phyloP scores from a whole-genome alignment of 1,140 invertebrate genomes.

The Bombus confusus region DNA sequence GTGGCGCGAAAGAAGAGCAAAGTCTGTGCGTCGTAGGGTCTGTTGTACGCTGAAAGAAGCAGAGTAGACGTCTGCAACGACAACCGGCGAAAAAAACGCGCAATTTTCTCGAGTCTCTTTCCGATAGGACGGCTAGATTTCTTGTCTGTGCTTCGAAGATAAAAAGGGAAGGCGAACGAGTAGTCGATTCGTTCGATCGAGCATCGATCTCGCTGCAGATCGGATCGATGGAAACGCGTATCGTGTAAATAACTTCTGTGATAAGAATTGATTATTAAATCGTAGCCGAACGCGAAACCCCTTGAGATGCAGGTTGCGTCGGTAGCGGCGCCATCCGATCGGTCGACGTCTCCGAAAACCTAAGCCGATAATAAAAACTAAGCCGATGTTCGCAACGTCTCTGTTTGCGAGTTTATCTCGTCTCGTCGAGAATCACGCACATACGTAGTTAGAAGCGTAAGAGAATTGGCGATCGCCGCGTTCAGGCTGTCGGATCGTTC shows the following conservation, averaged over 20 bases:
- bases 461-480: neutral
- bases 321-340: conserved; percentile 38
- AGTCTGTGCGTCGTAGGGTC: neutral
- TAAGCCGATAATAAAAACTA: no score
- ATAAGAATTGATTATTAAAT: conserved; percentile 70
- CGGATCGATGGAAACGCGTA: conserved; percentile 48
- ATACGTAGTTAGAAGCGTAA: conserved; percentile 7
- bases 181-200: conserved; percentile 15
- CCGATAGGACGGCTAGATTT: conserved; percentile 65
- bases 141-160: conserved; percentile 52
- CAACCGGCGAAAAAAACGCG: neutral
- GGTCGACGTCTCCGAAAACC: neutral
- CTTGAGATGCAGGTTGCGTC: conserved; percentile 33
- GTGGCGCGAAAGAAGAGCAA: neutral
- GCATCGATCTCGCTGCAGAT: conserved; percentile 34
- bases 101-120: conserved; percentile 47
- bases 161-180: conserved; percentile 34
- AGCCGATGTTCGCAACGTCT: neutral
- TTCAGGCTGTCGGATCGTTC: neutral
- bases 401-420: neutral
- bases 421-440: conserved; percentile 15
- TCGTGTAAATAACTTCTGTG: conserved; percentile 71
- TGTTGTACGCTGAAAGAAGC: neutral
- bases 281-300: conserved; percentile 68
- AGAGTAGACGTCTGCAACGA: neutral